Percentiles rank a stretch among this genome's conserved stretches.
phyloP scores from a whole-genome alignment of 2,113 vertebrate species.

The Glaucidium brasilianum region DNA sequence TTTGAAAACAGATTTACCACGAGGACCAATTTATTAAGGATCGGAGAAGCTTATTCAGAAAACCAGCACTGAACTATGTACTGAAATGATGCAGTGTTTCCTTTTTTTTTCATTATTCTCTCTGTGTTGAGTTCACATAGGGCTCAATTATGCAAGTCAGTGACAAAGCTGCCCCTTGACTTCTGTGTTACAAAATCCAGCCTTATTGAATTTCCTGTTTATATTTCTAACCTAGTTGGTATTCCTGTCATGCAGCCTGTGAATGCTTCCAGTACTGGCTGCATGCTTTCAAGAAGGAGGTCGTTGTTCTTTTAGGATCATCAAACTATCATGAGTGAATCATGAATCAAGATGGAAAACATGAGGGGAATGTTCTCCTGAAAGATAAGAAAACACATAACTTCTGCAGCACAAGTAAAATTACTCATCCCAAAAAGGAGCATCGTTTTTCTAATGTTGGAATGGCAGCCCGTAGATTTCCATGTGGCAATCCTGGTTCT shows the following conservation, averaged over 20 bases:
- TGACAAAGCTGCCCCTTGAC: slow-evolving; percentile 17
- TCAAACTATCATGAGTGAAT: neutral
- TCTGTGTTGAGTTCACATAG: neutral
- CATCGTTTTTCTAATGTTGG: neutral
- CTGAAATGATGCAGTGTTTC: neutral
- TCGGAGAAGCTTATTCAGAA: neutral
- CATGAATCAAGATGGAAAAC: slow-evolving; percentile 42
- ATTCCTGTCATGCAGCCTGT: neutral
- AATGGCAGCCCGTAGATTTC: neutral
- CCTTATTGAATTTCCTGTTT: slow-evolving; percentile 18
- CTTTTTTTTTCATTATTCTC: neutral
- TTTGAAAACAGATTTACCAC: neutral
- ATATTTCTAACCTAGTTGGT: neutral
- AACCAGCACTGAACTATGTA: neutral
- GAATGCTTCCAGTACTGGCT: neutral
- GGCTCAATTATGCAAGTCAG: neutral
- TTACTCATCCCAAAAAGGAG: neutral
- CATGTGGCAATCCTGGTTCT: neutral
- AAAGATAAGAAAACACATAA: neutral
- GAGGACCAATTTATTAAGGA: neutral
- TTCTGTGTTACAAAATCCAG: neutral
- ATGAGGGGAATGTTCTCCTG: neutral
- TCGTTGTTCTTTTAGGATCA: neutral
- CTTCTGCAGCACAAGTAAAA: neutral
- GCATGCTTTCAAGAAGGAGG: neutral